Percentiles rank a stretch among this genome's conserved stretches.
Evolutionary conservation across 2,797 vertebrate species (phyloP).

Genomic region (Selene dorsalis): DNA sequence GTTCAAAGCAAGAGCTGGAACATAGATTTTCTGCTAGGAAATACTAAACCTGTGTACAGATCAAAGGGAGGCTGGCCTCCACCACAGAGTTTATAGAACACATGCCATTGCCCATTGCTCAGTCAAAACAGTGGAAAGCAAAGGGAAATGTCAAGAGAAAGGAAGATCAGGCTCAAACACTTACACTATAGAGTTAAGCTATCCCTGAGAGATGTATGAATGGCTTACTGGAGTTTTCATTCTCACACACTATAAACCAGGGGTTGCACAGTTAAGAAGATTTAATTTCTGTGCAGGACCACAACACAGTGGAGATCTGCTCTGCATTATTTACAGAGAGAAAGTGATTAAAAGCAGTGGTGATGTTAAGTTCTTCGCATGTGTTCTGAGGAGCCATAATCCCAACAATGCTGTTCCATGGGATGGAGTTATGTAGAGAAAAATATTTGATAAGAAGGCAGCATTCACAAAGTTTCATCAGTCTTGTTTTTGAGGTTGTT

Average conservation of each 20-base stretch:
- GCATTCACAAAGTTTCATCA: not conserved
- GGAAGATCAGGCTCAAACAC: constrained; percentile 29
- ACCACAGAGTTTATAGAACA: constrained; percentile 49
- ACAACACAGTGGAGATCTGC: constrained; percentile 1
- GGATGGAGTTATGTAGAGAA: constrained; percentile 2
- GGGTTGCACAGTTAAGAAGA: constrained; percentile 34
- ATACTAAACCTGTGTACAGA: constrained; percentile 58
- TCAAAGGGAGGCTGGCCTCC: constrained; percentile 60
- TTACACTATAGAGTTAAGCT: constrained; percentile 29
- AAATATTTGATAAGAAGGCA: constrained; percentile 9
- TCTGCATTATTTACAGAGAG: constrained; percentile 41
- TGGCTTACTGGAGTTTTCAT: constrained; percentile 25
- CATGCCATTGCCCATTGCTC: constrained; percentile 48
- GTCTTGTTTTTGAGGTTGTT: not conserved
- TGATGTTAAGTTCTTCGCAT: constrained; percentile 10
- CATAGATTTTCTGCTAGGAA: constrained; percentile 66
- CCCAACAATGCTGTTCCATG: constrained; percentile 15
- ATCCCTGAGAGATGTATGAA: constrained; percentile 39
- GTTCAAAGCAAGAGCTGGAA: constrained; percentile 60
- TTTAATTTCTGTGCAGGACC: constrained; percentile 22
- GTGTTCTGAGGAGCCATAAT: constrained; percentile 6
- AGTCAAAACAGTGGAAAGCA: constrained; percentile 48
- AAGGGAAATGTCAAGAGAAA: constrained; percentile 40
- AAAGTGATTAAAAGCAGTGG: constrained; percentile 37
- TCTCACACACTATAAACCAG: constrained; percentile 33